Percentiles rank a stretch among this genome's conserved stretches.
Conservation (phyloP, 2,888 invertebrate species). For the Platerodrilus igneus region DNA sequence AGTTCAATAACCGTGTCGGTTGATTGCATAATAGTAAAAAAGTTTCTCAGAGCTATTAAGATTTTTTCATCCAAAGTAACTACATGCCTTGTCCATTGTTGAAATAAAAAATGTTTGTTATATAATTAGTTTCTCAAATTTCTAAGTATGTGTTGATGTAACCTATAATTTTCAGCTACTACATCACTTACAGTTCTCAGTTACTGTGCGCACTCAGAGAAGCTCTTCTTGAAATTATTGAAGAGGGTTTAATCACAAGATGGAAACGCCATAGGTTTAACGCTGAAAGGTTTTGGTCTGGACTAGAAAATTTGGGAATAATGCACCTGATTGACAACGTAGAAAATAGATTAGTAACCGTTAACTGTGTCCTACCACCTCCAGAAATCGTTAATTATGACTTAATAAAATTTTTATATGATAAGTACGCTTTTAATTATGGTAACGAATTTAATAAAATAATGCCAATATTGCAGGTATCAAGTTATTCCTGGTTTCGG, state of each 20-base stretch:
- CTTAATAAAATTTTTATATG: slow-evolving; percentile 22
- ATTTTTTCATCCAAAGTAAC: no score
- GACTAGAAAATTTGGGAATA: slow-evolving; percentile 61
- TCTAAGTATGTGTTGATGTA: no score
- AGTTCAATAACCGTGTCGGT: no score
- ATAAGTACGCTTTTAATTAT: slow-evolving; percentile 26
- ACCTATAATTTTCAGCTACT: slow-evolving; percentile 55
- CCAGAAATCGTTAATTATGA: slow-evolving; percentile 55
- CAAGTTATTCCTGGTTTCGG: slow-evolving; percentile 71
- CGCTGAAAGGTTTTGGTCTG: slow-evolving; percentile 59
- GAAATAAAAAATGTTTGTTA: no score
- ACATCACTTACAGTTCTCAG: slow-evolving; percentile 76
- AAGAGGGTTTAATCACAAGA: slow-evolving; percentile 61
- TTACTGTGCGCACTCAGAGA: slow-evolving; percentile 72
- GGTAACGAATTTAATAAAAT: not conserved
- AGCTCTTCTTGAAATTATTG: slow-evolving; percentile 63
- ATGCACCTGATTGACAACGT: slow-evolving; percentile 63
- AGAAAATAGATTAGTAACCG: slow-evolving; percentile 59
- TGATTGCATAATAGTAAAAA: no score
- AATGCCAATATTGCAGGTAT: no score
- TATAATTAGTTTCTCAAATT: no score
- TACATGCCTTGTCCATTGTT: no score
- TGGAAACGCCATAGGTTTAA: slow-evolving; percentile 66
- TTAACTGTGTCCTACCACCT: slow-evolving; percentile 61
- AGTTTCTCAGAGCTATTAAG: no score